A percentile compares a stretch with the other conserved stretches of the same genome.
Conservation (phyloP, 2,113 vertebrate species). For the Suricata suricatta region DNA sequence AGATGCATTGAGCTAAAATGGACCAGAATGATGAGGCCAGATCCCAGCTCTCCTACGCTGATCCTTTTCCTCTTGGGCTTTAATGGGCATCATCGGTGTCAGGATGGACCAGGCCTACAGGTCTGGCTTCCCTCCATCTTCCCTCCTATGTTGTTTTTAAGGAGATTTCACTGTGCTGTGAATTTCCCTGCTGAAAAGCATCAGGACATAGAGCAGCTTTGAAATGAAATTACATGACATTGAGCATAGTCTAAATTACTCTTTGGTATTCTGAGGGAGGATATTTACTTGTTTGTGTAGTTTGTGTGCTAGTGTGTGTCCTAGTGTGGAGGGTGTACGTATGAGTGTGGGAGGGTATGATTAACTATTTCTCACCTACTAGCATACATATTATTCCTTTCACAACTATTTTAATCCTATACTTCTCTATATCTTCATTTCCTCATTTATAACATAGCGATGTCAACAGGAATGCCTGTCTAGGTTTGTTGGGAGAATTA, state of each 20-base stretch:
- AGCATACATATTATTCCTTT: not conserved
- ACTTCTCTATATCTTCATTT: not conserved
- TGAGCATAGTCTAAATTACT: not conserved
- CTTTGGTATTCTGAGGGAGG: too few species aligned
- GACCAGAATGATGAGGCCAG: not conserved
- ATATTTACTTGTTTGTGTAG: not conserved
- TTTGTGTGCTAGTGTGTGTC: not conserved
- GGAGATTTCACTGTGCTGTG: not conserved
- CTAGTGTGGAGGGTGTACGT: fast-evolving
- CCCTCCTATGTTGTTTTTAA: not conserved
- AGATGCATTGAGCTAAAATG: not conserved
- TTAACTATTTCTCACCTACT: not conserved
- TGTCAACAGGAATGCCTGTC: too few species aligned
- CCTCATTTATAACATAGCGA: not conserved
- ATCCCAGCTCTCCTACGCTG: not conserved
- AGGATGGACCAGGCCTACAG: fast-evolving
- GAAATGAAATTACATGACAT: not conserved
- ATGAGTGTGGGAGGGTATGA: not conserved
- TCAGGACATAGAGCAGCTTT: not conserved
- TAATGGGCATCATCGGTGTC: fast-evolving
- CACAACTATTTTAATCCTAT: not conserved
- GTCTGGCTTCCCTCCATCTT: not conserved
- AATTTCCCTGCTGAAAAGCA: not conserved
- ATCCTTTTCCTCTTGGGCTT: too few species aligned
- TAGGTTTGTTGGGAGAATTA: not conserved